phyloP scores from a whole-genome alignment of 1,140 invertebrate species.

The Lordiphosa mommai region DNA sequence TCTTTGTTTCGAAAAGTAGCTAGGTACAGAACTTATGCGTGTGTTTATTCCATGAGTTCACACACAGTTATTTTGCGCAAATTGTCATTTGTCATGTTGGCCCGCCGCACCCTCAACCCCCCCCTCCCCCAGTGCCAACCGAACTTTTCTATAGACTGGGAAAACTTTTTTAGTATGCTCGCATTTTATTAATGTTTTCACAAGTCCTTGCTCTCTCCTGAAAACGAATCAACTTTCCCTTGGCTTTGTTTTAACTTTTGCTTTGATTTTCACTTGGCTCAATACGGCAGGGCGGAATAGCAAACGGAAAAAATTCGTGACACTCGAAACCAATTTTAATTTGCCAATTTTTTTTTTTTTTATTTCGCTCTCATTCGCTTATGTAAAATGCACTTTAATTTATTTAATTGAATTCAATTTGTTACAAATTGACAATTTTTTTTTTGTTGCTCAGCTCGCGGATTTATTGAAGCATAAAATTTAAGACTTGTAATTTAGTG shows the following conservation, averaged over 20 bases:
- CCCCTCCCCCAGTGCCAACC: constrained; percentile 13
- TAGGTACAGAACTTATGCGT: neutral
- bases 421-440: constrained; percentile 49
- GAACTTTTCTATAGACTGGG: constrained; percentile 66
- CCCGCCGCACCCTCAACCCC: constrained; percentile 16
- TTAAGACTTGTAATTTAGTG: constrained; percentile 66
- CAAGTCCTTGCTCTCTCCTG: constrained; percentile 40
- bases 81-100: constrained; percentile 64
- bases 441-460: constrained; percentile 14
- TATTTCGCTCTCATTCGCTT: constrained; percentile 35
- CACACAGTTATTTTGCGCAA: constrained; percentile 32
- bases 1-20: constrained; percentile 2
- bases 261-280: constrained; percentile 49
- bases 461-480: constrained; percentile 75
- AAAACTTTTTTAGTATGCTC: constrained; percentile 52
- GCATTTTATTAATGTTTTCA: constrained; percentile 61
- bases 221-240: constrained; percentile 46
- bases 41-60: constrained; percentile 9
- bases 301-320: constrained; percentile 10
- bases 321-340: constrained; percentile 50
- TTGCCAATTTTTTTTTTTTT: constrained; percentile 42
- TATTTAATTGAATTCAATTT: constrained; percentile 76
- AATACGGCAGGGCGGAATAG: constrained; percentile 3
- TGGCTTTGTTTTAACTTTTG: constrained; percentile 45
- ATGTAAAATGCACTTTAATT: constrained; percentile 73